Conservation (phyloP, 2,888 invertebrate genomes). For the Amphipyra tragopoginis region DNA sequence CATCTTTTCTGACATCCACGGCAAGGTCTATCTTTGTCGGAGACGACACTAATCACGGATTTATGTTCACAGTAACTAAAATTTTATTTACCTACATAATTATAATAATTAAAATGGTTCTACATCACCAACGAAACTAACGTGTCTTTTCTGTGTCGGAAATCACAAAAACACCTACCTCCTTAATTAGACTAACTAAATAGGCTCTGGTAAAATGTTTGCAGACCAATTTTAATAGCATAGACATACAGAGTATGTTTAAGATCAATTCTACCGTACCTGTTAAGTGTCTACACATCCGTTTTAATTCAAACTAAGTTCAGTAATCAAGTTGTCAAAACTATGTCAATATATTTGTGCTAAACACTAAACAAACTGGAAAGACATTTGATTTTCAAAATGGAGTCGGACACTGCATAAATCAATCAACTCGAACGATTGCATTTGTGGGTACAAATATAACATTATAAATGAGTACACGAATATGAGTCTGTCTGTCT, state of each 20-base stretch:
- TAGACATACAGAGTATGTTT: conserved; percentile 17
- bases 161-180: background rate
- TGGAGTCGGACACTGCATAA: background rate
- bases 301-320: conserved; percentile 34
- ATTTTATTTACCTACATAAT: no score
- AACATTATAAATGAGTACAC: no score
- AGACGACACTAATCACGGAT: no score
- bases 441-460: no score
- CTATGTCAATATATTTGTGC: background rate
- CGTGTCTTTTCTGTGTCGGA: background rate
- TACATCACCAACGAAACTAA: background rate
- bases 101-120: no score
- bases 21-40: no score
- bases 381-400: conserved; percentile 17
- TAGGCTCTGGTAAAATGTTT: conserved; percentile 27
- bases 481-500: no score
- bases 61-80: no score
- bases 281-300: conserved; percentile 47
- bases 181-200: conserved; percentile 20
- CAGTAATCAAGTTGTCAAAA: conserved; percentile 27
- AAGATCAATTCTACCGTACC: conserved; percentile 18
- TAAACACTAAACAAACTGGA: conserved; percentile 7
- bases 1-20: no score
- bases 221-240: conserved; percentile 13
- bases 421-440: background rate